Evolutionary conservation across 1,140 invertebrate genomes (phyloP), one percentile per base, ranked within the genome.

Genomic region (Drosophila rhopaloa): DNA sequence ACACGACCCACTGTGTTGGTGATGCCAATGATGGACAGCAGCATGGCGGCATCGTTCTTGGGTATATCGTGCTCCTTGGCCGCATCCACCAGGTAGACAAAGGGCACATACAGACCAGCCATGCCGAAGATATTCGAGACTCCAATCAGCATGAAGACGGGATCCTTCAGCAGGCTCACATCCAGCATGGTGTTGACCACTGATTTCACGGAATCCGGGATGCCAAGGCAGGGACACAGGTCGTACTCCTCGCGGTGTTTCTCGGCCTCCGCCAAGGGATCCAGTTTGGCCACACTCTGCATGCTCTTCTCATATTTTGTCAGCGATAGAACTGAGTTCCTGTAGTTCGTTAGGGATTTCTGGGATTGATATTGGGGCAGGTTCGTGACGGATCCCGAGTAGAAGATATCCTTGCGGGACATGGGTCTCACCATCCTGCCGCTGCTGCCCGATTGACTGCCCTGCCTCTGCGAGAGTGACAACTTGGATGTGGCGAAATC

Each of bases 321-420:
- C 14, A 97, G 90, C 24, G 96, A 97, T 11, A 97, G 93, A n/a
- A 97, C 95, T 47, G 96, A 97, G 81, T 97, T 95, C 40, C 97
- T 94, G 90, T 97, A 98, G 68, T 96, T 96, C 37, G 96, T 95
- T n/a, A 99, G 93, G 8, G 97, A 97, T 79, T 97, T 97, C 92
- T 98, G 97, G 59, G 96, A 97, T 90, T 98, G 97, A 93, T 96
- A 99, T 93, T 98, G 97, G 0, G 97, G 97, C 54, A 99, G 94
- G 93, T 98, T 97, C 32, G 96, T 94, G 7, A 99, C 96, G 29
- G 97, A 98, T 27, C 98, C 98, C 11, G 98, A 98, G 93, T 99
- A 99, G 93, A 99, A 99, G 76, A 99, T 99, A 93, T 99, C 98
- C 93, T 99, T 99, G 46, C 98, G 94, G 6, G 98, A 98, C 92